Conservation (phyloP, 2,113 vertebrate genomes). For the Petrocephalus microphthalmus region DNA sequence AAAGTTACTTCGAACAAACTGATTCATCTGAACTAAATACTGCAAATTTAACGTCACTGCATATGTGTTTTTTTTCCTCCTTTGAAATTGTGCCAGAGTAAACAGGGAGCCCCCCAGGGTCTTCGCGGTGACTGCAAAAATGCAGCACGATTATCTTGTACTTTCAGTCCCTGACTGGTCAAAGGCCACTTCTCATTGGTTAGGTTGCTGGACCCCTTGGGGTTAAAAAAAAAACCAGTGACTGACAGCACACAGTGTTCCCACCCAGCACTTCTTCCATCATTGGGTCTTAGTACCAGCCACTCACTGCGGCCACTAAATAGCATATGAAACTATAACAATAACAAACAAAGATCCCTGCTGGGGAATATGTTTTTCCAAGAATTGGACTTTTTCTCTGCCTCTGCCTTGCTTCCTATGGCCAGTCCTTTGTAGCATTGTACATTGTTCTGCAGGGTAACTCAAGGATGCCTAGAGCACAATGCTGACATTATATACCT, state of each 20-base stretch:
- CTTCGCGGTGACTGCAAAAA: background rate
- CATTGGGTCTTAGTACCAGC: background rate
- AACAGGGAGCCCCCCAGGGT: background rate
- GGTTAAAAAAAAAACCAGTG: background rate
- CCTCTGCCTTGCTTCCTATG: slow-evolving; percentile 30
- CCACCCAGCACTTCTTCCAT: background rate
- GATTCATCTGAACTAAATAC: background rate
- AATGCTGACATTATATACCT: background rate
- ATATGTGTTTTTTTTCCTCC: background rate
- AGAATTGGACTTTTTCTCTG: background rate
- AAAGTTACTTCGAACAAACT: background rate
- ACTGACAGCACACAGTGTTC: background rate
- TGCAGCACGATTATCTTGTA: background rate
- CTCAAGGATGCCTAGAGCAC: slow-evolving; percentile 20
- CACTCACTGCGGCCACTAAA: background rate
- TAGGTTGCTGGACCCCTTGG: background rate
- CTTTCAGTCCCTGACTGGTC: background rate
- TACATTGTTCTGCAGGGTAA: slow-evolving; percentile 23
- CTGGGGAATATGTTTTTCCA: background rate
- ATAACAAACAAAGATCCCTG: slow-evolving; percentile 26
- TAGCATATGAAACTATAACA: background rate
- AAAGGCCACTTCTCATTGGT: background rate
- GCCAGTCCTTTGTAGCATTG: slow-evolving; percentile 15
- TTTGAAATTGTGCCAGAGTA: background rate
- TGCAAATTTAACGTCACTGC: background rate